Evolutionary conservation across 2,797 vertebrate species (phyloP), one percentile per base, ranked within the genome.

Genomic region (Pangasius sanitwongsei): DNA sequence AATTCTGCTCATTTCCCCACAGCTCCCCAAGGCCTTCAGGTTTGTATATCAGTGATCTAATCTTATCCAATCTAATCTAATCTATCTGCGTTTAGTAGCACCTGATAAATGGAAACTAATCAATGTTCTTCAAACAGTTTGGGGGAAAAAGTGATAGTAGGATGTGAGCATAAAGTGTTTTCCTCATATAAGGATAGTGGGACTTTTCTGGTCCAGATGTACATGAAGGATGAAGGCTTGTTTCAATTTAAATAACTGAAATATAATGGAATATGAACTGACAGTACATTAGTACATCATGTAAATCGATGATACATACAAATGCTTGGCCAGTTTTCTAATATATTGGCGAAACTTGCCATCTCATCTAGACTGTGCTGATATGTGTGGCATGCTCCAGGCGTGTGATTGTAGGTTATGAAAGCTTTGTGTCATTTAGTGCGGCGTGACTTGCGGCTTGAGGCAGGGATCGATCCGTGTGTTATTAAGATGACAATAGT

Each of bases 401-500:
- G 34, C 80, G 53, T 93, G 81, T 92, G 93, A 96, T 94, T 93
- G 93, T 67, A 91, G 92, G 91, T 93, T 95, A 95, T 95, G 94
- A 95, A 95, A 96, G 94, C 95, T 95, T 93, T 95, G 91, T 92
- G 95, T 96, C 96, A 95, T 92, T 95, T 94, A 93, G 92, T 93
- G 93, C 90, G 34, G 80, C 93, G 93, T 97, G 95, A 95, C 93
- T 90, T 67, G 75, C 94, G 90, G 95, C 91, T 91, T 92, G 95
- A 94, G 90, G 93, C 92, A 88, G 87, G 92, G 94, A 97, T 96
- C 94, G 96, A 97, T 97, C 95, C 94, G 94, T 96, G 96, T 96
- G 95, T 97, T 97, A 96, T 97, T 97, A 95, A 96, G 96, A 96
- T 96, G 96, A 96, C 96, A 96, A 93, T 93, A 95, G 93, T 94